phyloP scores from a whole-genome alignment of 2,113 vertebrate species.

The Oceanites oceanicus region DNA sequence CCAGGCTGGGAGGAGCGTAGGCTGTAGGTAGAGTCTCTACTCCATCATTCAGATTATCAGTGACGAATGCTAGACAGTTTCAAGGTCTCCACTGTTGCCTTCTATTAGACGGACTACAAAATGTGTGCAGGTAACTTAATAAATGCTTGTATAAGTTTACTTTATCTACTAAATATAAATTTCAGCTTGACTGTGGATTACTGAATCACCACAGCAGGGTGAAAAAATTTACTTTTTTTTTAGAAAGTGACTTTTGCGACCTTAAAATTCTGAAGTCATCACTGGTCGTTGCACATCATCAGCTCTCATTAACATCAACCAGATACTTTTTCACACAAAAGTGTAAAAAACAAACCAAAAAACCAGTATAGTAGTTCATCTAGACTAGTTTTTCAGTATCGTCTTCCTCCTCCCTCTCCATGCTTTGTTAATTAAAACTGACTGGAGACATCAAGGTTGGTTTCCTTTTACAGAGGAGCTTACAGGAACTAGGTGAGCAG shows the following conservation, averaged over 20 bases:
- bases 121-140: neutral
- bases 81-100: neutral
- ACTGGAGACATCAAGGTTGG: neutral
- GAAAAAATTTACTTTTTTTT: neutral
- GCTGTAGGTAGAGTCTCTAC: neutral
- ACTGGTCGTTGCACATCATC: neutral
- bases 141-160: too few species aligned
- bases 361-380: neutral
- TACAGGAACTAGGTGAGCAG: neutral
- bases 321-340: neutral
- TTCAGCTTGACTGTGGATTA: neutral
- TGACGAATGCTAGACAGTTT: neutral
- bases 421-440: neutral
- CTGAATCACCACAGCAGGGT: neutral
- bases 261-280: neutral
- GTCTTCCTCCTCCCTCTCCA: neutral
- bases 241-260: neutral
- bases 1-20: neutral
- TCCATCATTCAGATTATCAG: neutral
- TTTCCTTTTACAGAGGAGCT: neutral
- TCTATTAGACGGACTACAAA: neutral
- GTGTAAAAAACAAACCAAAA: neutral
- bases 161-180: neutral
- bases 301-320: neutral
- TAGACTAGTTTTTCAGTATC: neutral